Evolutionary conservation across 2,797 vertebrate genomes (phyloP), one percentile per base, ranked within the genome.

Genomic region (Urophycis tenuis): DNA sequence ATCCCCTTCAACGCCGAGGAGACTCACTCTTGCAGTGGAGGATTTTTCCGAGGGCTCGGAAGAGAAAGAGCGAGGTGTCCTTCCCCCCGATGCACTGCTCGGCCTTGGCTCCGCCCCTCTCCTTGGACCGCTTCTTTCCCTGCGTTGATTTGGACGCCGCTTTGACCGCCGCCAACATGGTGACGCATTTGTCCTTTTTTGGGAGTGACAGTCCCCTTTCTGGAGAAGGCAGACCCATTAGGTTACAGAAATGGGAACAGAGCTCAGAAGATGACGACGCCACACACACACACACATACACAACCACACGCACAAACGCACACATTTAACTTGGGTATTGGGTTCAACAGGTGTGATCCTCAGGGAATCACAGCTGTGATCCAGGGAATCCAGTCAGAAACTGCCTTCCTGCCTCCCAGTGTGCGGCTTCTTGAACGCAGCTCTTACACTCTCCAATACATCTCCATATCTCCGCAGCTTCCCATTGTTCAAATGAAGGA

Each of bases 41-140:
- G 86, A 99, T 96, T 89, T 97, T 99, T 17, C 97, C 97, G 85
- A 99, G 87, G 19, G 96, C 97, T 91, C 96, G 93, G 89, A 99
- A 99, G 76, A 99, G 93, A 83, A 98, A 98, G 41, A 99, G 93
- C 39, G 96, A 96, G 19, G 93, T 90, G 83, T 99, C 97, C 88
- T 96, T 98, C 80, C 95, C 94, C 81, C 97, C 96, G 64, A 98
- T 92, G 11, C 95, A 89, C 87, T 92, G 95, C 49, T 91, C 82
- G 3, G 86, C 84, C 4, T 92, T 91, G 60, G 82, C 30, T 12
- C 8, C 25, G 10, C 17, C 31, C 2, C 19, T 71, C 69, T 71
- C 69, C 69, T 71, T 71, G 2, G 17, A 71, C 32, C 31, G 69
- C 2, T 33, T 71, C 69, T 31, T 71, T 8, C 30, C 32, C 33